These are phyloP conservation scores for Erinaceus europaeus DNA, from an alignment of 2,113 vertebrate species.

Conservation along the genomic window DNA sequence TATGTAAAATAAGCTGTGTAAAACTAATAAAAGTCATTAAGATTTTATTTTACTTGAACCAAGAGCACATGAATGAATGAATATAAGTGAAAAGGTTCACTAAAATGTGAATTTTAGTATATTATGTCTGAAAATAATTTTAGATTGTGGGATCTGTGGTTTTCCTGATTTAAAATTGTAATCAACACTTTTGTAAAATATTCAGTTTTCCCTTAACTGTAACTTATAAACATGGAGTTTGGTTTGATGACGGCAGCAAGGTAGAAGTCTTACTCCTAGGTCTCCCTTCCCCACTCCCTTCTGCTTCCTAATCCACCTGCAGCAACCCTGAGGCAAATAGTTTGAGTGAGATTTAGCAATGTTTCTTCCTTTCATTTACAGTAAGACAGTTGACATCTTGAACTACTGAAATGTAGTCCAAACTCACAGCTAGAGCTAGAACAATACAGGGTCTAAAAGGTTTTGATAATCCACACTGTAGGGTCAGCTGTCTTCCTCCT, in stretches of 20 bases:
- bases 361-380: not conserved
- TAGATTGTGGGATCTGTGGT: not conserved
- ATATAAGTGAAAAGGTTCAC: slow-evolving; percentile 18
- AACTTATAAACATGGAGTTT: not conserved
- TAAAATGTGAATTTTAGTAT: not conserved
- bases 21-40: not conserved
- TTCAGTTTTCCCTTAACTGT: slow-evolving; percentile 6
- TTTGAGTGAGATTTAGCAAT: not conserved
- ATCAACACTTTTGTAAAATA: not conserved
- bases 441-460: not conserved
- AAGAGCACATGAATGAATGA: slow-evolving; percentile 48
- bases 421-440: not conserved
- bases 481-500: not conserved
- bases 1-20: not conserved
- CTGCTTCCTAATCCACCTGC: not conserved
- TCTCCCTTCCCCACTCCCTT: not conserved
- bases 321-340: no score
- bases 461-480: not conserved
- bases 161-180: not conserved
- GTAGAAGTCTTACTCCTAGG: not conserved
- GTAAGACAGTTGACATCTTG: not conserved
- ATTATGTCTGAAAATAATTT: not conserved
- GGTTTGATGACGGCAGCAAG: not conserved
- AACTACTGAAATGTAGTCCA: not conserved
- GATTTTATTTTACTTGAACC: slow-evolving; percentile 50